phyloP scores from a whole-genome alignment of 2,888 invertebrate genomes.

The Drosophila macrospina region DNA sequence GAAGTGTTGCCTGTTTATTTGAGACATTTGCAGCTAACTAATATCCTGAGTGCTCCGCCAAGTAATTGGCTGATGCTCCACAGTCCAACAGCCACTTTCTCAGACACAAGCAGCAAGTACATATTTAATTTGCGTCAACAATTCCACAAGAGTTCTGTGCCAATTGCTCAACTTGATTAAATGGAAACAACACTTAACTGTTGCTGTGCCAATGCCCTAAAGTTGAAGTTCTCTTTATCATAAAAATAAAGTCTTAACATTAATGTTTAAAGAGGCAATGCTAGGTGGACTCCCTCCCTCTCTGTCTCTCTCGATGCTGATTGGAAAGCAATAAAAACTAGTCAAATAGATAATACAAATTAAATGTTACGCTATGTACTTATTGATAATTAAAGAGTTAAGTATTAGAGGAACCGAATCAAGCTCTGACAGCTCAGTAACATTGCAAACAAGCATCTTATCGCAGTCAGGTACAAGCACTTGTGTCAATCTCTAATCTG shows the following conservation, averaged over 20 bases:
- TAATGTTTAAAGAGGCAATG: neutral
- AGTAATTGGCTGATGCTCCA: conserved; percentile 51
- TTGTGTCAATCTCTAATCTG: conserved; percentile 18
- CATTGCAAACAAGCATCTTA: neutral
- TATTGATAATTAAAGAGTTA: too few species aligned
- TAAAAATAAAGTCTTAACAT: neutral
- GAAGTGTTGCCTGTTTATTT: conserved; percentile 62
- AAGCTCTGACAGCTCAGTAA: neutral
- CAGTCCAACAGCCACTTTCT: conserved; percentile 16
- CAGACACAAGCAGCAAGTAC: conserved; percentile 3
- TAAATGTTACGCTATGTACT: neutral
- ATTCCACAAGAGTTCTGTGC: conserved; percentile 24
- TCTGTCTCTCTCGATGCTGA: neutral
- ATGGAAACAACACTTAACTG: conserved; percentile 42
- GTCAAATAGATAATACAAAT: neutral
- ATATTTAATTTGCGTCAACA: conserved; percentile 39
- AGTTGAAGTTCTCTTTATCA: neutral
- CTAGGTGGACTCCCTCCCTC: neutral
- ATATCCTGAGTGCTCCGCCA: conserved; percentile 63
- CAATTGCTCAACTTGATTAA: conserved; percentile 58
- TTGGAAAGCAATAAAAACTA: neutral
- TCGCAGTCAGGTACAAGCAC: neutral
- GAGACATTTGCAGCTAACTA: conserved; percentile 61
- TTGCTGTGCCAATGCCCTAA: conserved; percentile 17
- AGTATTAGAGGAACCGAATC: too few species aligned